Base-by-base conservation (phyloP, 2,113 vertebrate genomes). In the Delphinus delphis region DNA sequence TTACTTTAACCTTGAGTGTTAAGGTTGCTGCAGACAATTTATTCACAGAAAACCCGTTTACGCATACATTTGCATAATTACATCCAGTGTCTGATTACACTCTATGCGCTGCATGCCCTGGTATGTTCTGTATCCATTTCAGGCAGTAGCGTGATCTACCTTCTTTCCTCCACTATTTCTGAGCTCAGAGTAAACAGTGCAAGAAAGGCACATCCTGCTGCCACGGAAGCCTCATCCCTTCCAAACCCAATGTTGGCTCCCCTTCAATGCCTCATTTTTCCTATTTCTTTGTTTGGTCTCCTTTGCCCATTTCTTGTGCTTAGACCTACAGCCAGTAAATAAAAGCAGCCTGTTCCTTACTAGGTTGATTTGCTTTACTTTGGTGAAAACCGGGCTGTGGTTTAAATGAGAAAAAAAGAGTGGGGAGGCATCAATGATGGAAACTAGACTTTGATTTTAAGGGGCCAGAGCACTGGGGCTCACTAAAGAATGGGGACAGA, bases 261-360 rank as follows among this genome's bases (percentile, higher is more conserved):
- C 71, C 76, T 79, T 93, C 65, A 94, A 38, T 83, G 94, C 88
- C 83, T 94, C 73, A 10, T 62, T 94, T 96, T 95, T 65, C 88
- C 90, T 89, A 70, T 85, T 88, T 83, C 93, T 97, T 81, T 93
- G 53, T 95, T 97, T 96, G 95, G 96, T 88, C 68, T 93, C 86
- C 85, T 73, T 83, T 94, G 73, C 71, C 88, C 81, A 77, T 93
- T 96, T 93, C 95, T 95, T 68, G 85, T 83, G 65, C 96, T 97
- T 65, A 95, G 97, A 96, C 96, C 91, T 87, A 80, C 0, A 84
- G 95, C 86, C 91, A 95, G 62, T 67, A 96, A 91, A 95, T 85
- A 92, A 92, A 97, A 93, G 88, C 79, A 55, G 65, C 38, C 76
- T 93, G 92, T 96, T 93, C 71, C 76, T 95, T 80, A 92, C 63